A percentile compares a stretch with the other conserved stretches of the same genome.
Conservation (phyloP, 1,140 invertebrate species). For the Nasonia giraulti region DNA sequence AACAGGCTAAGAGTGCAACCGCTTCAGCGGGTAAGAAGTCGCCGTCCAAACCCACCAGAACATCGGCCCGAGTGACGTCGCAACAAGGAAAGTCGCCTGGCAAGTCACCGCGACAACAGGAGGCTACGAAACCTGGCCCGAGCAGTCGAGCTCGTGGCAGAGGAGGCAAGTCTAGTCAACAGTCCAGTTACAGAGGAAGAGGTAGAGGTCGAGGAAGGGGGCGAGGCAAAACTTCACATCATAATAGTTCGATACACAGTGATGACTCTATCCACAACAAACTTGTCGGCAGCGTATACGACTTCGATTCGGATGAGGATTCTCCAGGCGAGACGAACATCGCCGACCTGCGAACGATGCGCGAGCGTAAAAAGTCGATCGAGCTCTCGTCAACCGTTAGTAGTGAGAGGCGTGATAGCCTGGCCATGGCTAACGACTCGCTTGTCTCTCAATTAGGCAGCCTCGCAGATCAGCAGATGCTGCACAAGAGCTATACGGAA, state of each 20-base stretch:
- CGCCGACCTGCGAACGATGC: constrained; percentile 85
- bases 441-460: not conserved
- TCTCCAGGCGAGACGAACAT: constrained; percentile 82
- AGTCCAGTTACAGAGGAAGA: constrained; percentile 69
- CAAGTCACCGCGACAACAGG: constrained; percentile 79
- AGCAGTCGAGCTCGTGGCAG: constrained; percentile 64
- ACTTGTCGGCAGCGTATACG: constrained; percentile 89
- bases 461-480: constrained; percentile 8
- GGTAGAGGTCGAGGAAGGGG: constrained; percentile 83
- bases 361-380: constrained; percentile 85
- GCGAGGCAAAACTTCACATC: constrained; percentile 64
- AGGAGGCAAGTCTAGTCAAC: constrained; percentile 73
- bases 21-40: constrained; percentile 76
- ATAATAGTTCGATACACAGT: constrained; percentile 66
- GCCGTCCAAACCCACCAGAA: constrained; percentile 80
- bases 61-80: constrained; percentile 78
- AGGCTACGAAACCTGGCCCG: constrained; percentile 41
- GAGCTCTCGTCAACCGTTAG: constrained; percentile 72
- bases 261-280: constrained; percentile 82
- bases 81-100: constrained; percentile 82
- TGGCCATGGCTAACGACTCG: not conserved
- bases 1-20: constrained; percentile 57
- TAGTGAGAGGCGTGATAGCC: constrained; percentile 27
- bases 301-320: constrained; percentile 90
- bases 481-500: constrained; percentile 69